Evolutionary conservation across 64 coral and sea anemone species (phyloP).

Genomic region (Actinia tenebrosa): DNA sequence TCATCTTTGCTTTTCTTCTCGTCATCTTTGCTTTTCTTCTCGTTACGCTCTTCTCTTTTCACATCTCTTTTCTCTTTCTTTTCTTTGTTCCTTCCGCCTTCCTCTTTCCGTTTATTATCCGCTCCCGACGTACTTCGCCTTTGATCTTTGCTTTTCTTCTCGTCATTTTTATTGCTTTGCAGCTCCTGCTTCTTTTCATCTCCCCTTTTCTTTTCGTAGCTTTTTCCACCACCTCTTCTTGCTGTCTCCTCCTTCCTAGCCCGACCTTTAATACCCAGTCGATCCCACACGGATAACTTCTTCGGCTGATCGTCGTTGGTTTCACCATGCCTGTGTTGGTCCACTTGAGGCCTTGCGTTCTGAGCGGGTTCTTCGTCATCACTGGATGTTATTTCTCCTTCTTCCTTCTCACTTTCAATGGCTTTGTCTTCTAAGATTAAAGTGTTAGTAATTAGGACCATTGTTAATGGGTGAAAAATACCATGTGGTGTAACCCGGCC

Average conservation of each 20-base stretch:
- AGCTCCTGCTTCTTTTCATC: not conserved
- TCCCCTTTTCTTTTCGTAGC: not conserved
- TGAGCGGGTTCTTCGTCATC: conserved; percentile 37
- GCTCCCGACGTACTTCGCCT: no score
- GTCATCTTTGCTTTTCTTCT: not conserved
- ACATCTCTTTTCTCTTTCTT: not conserved
- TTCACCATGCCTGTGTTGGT: not conserved
- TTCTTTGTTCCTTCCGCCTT: not conserved
- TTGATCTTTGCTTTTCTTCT: not conserved
- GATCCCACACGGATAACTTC: not conserved
- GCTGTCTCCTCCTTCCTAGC: not conserved
- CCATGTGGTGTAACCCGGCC: no score
- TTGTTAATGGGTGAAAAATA: no score
- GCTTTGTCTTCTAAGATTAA: not conserved
- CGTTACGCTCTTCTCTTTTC: not conserved
- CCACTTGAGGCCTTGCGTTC: not conserved
- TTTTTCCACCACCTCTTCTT: not conserved
- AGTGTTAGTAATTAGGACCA: not conserved
- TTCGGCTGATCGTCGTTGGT: not conserved
- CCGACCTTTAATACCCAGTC: not conserved
- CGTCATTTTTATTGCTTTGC: not conserved
- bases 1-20: not conserved
- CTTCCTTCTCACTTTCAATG: conserved; percentile 53
- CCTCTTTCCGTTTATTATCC: not conserved
- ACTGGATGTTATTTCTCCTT: conserved; percentile 70